phyloP scores from a whole-genome alignment of 2,888 invertebrate species.

The Drosophila neutralis region DNA sequence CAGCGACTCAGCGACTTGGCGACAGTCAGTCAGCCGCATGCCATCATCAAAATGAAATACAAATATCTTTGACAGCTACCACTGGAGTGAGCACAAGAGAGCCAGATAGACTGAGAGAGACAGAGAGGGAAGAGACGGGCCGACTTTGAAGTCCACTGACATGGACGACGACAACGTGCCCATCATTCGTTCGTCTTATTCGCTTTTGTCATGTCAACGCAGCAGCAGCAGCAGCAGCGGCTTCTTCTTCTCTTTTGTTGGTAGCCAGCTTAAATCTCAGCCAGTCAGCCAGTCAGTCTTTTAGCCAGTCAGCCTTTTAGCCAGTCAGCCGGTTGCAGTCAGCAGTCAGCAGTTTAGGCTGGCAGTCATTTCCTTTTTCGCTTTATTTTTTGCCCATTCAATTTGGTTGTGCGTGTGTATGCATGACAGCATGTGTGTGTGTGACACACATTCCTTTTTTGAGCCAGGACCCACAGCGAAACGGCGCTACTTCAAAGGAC shows the following conservation, averaged over 20 bases:
- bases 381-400: conserved; percentile 43
- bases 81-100: conserved; percentile 32
- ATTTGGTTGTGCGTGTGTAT: conserved; percentile 29
- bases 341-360: conserved; percentile 40
- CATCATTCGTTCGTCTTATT: conserved; percentile 71
- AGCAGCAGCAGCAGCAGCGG: conserved; percentile 26
- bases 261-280: conserved; percentile 66
- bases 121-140: conserved; percentile 17
- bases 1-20: conserved; percentile 27
- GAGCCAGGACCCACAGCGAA: conserved; percentile 36
- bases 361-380: conserved; percentile 72
- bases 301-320: conserved; percentile 20
- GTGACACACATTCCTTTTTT: conserved; percentile 69
- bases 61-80: conserved; percentile 83
- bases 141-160: conserved; percentile 71
- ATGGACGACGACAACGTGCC: conserved; percentile 50
- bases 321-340: conserved; percentile 32
- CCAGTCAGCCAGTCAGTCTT: conserved; percentile 26
- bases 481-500: conserved; percentile 75
- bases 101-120: neutral
- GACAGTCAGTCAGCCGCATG: conserved; percentile 77
- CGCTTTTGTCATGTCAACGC: conserved; percentile 76
- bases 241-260: conserved; percentile 19
- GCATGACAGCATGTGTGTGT: conserved; percentile 19
- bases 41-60: conserved; percentile 80